These are phyloP conservation scores for Sphaerophoria taeniata DNA, from an alignment of 2,888 invertebrate genomes.

Conservation along the genomic window DNA sequence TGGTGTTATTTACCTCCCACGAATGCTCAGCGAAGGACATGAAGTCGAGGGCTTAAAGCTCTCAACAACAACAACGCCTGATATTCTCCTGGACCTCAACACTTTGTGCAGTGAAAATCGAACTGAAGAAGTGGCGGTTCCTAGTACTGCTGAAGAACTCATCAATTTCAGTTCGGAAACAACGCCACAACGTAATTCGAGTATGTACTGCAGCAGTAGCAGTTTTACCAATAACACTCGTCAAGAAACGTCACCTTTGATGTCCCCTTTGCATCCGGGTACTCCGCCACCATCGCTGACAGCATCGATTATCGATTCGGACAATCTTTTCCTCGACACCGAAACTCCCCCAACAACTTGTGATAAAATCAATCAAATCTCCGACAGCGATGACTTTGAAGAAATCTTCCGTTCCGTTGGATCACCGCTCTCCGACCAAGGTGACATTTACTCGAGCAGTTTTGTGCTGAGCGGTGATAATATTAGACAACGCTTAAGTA, in stretches of 20 bases:
- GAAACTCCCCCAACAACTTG: slow-evolving; percentile 75
- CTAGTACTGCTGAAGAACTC: slow-evolving; percentile 69
- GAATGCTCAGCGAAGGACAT: slow-evolving; percentile 76
- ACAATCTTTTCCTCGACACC: slow-evolving; percentile 68
- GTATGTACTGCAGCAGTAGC: slow-evolving; percentile 55
- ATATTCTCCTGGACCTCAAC: slow-evolving; percentile 81
- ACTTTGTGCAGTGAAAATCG: slow-evolving; percentile 77
- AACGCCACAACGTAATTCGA: slow-evolving; percentile 63
- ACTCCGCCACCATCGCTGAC: slow-evolving; percentile 81
- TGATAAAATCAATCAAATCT: slow-evolving; percentile 79
- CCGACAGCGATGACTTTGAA: slow-evolving; percentile 80
- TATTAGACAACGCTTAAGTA: slow-evolving; percentile 80
- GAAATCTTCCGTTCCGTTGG: slow-evolving; percentile 81
- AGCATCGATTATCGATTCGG: slow-evolving; percentile 77
- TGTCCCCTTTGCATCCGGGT: slow-evolving; percentile 78
- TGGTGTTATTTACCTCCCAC: slow-evolving; percentile 77
- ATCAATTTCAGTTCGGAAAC: slow-evolving; percentile 68
- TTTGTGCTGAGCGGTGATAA: slow-evolving; percentile 68
- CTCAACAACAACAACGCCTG: slow-evolving; percentile 79
- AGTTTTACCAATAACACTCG: slow-evolving; percentile 42
- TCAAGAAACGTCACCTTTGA: slow-evolving; percentile 68
- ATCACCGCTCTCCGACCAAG: slow-evolving; percentile 79
- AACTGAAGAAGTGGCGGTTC: slow-evolving; percentile 48
- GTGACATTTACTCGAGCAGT: slow-evolving; percentile 50
- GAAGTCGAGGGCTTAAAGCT: slow-evolving; percentile 74